A percentile compares a stretch with the other conserved stretches of the same genome.
phyloP scores from a whole-genome alignment of 2,797 vertebrate species.

The Meriones psammophilus region DNA sequence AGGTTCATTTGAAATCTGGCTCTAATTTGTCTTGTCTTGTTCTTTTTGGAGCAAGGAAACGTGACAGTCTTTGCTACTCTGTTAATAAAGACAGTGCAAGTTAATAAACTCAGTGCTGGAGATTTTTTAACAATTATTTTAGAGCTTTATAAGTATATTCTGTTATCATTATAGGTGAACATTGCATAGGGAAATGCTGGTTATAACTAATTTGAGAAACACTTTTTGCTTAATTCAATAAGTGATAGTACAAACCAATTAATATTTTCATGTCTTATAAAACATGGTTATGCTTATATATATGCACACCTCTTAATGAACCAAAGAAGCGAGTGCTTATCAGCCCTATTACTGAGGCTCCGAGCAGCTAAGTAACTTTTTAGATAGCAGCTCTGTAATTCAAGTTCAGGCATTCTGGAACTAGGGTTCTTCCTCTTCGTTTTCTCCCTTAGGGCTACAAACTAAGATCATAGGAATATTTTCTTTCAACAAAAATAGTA shows the following conservation, averaged over 20 bases:
- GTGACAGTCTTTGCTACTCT: slow-evolving; percentile 16
- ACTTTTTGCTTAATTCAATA: slow-evolving; percentile 43
- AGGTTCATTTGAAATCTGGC: neutral
- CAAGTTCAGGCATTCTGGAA: neutral
- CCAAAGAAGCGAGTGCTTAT: neutral
- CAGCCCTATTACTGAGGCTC: neutral
- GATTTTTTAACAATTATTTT: slow-evolving; percentile 53
- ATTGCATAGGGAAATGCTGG: slow-evolving; percentile 11
- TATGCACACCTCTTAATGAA: neutral
- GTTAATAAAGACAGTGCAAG: neutral
- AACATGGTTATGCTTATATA: neutral
- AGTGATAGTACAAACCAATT: slow-evolving; percentile 40
- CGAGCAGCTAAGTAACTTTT: neutral
- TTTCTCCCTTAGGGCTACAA: neutral
- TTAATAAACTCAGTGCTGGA: neutral
- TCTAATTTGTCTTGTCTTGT: neutral
- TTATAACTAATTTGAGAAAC: neutral
- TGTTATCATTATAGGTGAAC: slow-evolving; percentile 16
- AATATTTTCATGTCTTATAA: slow-evolving; percentile 9
- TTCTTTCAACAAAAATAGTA: neutral
- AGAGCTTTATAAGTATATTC: slow-evolving; percentile 38
- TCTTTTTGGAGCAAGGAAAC: slow-evolving; percentile 42
- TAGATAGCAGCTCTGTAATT: neutral
- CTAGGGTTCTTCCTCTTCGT: neutral
- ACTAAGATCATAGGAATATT: slow-evolving; percentile 36